These are phyloP conservation scores for Ailuropoda melanoleuca DNA, from an alignment of 2,113 vertebrate genomes.

Conservation along the genomic window DNA sequence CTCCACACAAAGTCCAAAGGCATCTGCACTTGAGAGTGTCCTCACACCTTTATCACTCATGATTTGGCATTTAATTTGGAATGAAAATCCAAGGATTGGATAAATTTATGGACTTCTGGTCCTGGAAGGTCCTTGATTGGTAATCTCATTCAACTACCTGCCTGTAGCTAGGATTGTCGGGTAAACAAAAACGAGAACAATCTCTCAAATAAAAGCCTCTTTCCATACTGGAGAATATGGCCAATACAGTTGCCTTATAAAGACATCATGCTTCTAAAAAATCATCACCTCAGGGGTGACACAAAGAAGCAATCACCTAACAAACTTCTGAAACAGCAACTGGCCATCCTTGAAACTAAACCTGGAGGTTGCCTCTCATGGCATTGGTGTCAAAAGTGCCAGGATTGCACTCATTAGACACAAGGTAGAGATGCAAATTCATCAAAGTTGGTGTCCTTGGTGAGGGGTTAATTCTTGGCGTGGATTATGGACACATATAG, in stretches of 20 bases:
- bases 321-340: neutral
- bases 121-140: neutral
- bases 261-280: neutral
- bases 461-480: neutral
- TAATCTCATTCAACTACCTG: neutral
- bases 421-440: neutral
- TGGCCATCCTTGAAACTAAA: neutral
- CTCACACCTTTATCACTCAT: neutral
- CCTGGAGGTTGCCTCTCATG: neutral
- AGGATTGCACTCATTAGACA: neutral
- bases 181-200: neutral
- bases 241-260: neutral
- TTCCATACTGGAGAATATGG: neutral
- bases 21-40: neutral
- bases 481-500: fast-evolving
- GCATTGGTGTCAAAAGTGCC: fast-evolving
- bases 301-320: neutral
- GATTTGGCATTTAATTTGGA: neutral
- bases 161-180: neutral
- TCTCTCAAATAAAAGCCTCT: neutral
- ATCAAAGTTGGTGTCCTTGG: neutral
- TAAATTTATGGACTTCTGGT: neutral
- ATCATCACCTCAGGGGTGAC: neutral
- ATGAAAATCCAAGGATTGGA: neutral
- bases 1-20: neutral